Evolutionary conservation across 2,797 vertebrate genomes (phyloP).

Genomic region (Lagodon rhomboides): DNA sequence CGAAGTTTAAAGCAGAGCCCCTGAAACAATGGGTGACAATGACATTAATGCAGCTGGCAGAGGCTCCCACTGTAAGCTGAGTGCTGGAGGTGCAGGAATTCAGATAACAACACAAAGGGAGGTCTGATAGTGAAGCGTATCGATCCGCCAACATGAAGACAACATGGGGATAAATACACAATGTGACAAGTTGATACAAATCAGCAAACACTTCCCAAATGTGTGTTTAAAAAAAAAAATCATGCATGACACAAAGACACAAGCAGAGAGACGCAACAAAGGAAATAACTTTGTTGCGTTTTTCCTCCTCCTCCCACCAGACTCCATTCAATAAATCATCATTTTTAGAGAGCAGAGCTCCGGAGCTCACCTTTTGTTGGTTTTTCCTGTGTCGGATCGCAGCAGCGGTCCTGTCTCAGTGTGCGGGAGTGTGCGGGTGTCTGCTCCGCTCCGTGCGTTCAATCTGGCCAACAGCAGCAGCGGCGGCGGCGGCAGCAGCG

Average conservation of each 20-base stretch:
- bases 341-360: neutral
- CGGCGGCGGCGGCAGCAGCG: conserved; percentile 21
- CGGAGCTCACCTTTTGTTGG: conserved; percentile 51
- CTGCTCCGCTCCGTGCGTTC: conserved; percentile 23
- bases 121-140: neutral
- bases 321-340: neutral
- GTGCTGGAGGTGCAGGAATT: neutral
- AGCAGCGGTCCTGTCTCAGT: conserved; percentile 5
- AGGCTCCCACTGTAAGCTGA: neutral
- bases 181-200: neutral
- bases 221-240: neutral
- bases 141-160: neutral
- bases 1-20: neutral
- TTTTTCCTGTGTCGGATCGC: conserved; percentile 1
- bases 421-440: neutral
- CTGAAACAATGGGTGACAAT: neutral
- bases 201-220: too few relatives aligned
- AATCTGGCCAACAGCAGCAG: conserved; percentile 24
- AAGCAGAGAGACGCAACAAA: conserved; percentile 27
- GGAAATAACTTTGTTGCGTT: conserved; percentile 50
- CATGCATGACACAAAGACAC: conserved; percentile 48
- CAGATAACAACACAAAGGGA: conserved; percentile 36
- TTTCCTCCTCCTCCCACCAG: conserved; percentile 2
- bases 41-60: neutral
- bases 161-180: too few relatives aligned